Conservation (phyloP, 2,797 vertebrate genomes). For the Sternarchorhynchus goeldii region DNA sequence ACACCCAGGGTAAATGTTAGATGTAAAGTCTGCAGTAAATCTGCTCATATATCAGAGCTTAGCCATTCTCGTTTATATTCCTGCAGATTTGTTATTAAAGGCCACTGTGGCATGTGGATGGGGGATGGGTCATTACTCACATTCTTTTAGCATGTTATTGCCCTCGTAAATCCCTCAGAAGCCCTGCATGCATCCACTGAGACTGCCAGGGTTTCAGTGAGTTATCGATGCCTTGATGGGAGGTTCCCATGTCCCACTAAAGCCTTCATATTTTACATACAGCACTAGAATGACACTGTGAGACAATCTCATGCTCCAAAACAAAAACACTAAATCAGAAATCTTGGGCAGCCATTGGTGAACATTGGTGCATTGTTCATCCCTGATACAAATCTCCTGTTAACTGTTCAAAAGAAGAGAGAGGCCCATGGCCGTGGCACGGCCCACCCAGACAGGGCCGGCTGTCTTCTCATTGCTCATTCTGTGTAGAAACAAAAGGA, state of each 20-base stretch:
- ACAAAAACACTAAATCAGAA: background rate
- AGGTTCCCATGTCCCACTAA: background rate
- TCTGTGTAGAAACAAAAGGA: constrained; percentile 66
- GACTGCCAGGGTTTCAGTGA: constrained; percentile 28
- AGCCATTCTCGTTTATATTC: constrained; percentile 49
- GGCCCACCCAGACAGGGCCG: constrained; percentile 79
- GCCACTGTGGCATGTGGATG: background rate
- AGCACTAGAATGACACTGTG: background rate
- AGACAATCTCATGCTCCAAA: background rate
- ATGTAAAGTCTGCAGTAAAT: constrained; percentile 62
- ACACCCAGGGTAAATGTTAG: constrained; percentile 58
- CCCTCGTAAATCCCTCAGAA: constrained; percentile 58
- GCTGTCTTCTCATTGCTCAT: constrained; percentile 69
- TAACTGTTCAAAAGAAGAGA: constrained; percentile 21
- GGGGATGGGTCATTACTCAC: constrained; percentile 37
- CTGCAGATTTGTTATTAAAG: constrained; percentile 45
- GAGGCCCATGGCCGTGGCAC: constrained; percentile 54
- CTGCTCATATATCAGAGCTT: constrained; percentile 45
- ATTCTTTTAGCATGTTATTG: constrained; percentile 51
- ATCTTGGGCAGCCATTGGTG: constrained; percentile 20
- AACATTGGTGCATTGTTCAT: constrained; percentile 33
- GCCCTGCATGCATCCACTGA: constrained; percentile 26
- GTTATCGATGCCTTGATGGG: constrained; percentile 28
- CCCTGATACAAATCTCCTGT: constrained; percentile 36
- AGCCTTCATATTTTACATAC: constrained; percentile 13